Evolutionary conservation across 2,797 vertebrate species (phyloP).

Genomic region (Darevskia mixta): DNA sequence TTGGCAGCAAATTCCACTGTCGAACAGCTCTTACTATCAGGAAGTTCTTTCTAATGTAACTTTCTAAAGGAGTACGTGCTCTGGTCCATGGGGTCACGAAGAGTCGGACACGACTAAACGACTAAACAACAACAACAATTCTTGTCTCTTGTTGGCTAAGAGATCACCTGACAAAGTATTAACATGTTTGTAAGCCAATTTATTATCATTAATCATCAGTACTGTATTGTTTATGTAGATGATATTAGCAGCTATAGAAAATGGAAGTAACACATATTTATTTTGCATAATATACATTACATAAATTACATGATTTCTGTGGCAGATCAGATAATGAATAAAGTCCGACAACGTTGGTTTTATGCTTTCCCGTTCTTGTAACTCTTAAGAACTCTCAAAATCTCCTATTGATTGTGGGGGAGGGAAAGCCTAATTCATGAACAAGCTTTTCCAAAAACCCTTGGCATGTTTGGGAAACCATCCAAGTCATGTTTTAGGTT

Average conservation of each 20-base stretch:
- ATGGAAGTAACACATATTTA: not conserved
- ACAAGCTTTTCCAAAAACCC: not conserved
- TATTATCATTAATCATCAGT: not conserved
- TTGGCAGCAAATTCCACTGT: too few relatives aligned
- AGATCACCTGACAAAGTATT: not conserved
- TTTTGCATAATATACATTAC: too few relatives aligned
- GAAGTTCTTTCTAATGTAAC: too few relatives aligned
- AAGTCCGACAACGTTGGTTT: not conserved
- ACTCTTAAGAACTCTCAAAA: slow-evolving; percentile 5
- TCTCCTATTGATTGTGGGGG: not conserved
- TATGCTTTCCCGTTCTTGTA: not conserved
- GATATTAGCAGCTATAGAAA: not conserved
- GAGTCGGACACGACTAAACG: too few relatives aligned
- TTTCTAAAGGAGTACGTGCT: too few relatives aligned
- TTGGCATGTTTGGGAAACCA: slow-evolving; percentile 26
- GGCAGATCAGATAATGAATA: not conserved
- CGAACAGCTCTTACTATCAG: too few relatives aligned
- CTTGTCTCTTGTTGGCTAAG: not conserved
- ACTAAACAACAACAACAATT: too few relatives aligned
- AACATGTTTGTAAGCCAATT: not conserved
- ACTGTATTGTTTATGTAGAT: not conserved
- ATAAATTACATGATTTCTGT: not conserved
- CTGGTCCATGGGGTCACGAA: too few relatives aligned
- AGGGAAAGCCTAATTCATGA: not conserved
- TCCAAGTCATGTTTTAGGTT: slow-evolving; percentile 18